Evolutionary conservation across 1,140 invertebrate genomes (phyloP).

Genomic region (Ceratina calcarata): DNA sequence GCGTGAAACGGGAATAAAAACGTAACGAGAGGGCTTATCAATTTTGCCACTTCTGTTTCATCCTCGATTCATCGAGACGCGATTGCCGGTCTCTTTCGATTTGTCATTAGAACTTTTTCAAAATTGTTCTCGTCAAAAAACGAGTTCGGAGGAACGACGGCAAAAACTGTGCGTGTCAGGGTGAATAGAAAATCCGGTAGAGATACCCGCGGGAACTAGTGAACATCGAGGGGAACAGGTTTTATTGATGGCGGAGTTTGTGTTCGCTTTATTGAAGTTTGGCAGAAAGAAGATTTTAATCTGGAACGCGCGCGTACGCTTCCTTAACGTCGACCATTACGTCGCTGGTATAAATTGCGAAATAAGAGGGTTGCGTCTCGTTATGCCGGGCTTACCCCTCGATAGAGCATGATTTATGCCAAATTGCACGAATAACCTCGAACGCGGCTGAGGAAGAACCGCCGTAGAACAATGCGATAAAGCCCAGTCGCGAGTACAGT

Average conservation of each 20-base stretch:
- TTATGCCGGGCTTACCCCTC: slow-evolving; percentile 4
- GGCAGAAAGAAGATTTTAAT: slow-evolving; percentile 1
- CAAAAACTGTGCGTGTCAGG: too few relatives aligned
- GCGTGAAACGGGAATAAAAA: neutral
- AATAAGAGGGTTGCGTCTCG: slow-evolving; percentile 10
- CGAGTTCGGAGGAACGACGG: too few relatives aligned
- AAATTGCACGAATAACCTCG: slow-evolving; percentile 13
- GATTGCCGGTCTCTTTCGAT: too few relatives aligned
- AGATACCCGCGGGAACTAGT: too few relatives aligned
- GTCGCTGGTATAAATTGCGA: slow-evolving; percentile 13
- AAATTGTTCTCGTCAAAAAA: too few relatives aligned
- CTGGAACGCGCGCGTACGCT: neutral
- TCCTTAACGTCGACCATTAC: slow-evolving; percentile 3
- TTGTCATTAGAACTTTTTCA: too few relatives aligned
- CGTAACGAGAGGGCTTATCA: slow-evolving; percentile 13
- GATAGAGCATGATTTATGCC: slow-evolving; percentile 5
- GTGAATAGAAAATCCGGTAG: too few relatives aligned
- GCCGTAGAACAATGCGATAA: neutral
- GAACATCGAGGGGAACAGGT: neutral
- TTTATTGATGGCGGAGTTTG: neutral
- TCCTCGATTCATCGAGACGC: neutral
- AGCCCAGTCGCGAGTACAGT: neutral
- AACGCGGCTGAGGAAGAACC: neutral
- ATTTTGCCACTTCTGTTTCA: slow-evolving; percentile 23
- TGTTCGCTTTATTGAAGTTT: neutral